phyloP scores from a whole-genome alignment of 2,888 invertebrate genomes.

The Latrodectus hesperus region DNA sequence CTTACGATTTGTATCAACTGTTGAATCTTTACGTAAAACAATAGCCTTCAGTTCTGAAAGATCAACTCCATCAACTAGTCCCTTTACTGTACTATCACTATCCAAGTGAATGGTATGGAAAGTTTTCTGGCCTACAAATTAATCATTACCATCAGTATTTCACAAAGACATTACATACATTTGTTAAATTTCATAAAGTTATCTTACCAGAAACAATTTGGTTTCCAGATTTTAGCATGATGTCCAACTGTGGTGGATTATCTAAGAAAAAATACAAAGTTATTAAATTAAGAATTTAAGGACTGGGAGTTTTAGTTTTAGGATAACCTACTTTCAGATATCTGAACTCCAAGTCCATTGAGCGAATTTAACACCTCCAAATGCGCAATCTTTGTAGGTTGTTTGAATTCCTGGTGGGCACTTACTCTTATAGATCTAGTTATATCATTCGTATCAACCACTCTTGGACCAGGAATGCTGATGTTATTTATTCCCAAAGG shows the following conservation, averaged over 20 bases:
- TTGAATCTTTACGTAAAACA: slow-evolving; percentile 28
- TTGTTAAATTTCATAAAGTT: neutral
- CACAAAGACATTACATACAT: neutral
- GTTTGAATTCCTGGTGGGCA: slow-evolving; percentile 40
- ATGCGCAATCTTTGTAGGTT: slow-evolving; percentile 22
- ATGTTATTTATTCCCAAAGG: slow-evolving; percentile 64
- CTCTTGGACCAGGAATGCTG: slow-evolving; percentile 51
- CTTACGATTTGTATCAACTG: slow-evolving; percentile 34
- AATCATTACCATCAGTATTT: too few relatives aligned
- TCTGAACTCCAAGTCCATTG: slow-evolving; percentile 49
- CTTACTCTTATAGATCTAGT: slow-evolving; percentile 13
- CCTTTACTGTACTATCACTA: slow-evolving; percentile 51
- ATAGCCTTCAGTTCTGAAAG: slow-evolving; percentile 45
- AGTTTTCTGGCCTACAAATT: slow-evolving; percentile 43
- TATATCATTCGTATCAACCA: slow-evolving; percentile 44
- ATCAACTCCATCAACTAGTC: slow-evolving; percentile 67
- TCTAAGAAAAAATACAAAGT: too few relatives aligned
- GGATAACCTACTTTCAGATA: neutral
- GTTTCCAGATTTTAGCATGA: slow-evolving; percentile 52
- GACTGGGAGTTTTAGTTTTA: neutral
- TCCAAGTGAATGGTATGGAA: slow-evolving; percentile 65
- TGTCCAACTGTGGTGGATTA: slow-evolving; percentile 39
- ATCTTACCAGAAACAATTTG: slow-evolving; percentile 60
- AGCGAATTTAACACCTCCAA: slow-evolving; percentile 53
- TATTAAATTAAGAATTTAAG: too few relatives aligned